phyloP scores from a whole-genome alignment of 2,113 vertebrate genomes.

The Ranitomeya variabilis region DNA sequence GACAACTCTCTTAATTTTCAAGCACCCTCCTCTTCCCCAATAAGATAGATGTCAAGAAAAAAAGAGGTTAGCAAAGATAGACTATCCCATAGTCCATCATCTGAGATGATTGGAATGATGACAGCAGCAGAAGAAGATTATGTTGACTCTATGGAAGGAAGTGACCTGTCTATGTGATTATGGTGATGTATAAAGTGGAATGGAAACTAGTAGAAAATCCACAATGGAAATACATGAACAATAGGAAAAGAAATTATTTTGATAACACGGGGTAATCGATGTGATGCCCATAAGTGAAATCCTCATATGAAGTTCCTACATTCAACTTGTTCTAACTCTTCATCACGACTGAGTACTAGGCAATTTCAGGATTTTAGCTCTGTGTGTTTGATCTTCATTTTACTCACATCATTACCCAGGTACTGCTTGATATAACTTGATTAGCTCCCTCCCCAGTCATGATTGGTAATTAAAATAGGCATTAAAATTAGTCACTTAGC shows the following conservation, averaged over 20 bases:
- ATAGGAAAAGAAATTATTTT: neutral
- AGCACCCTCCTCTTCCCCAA: too few species aligned
- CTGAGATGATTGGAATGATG: neutral
- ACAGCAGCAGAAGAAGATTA: neutral
- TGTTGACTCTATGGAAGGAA: neutral
- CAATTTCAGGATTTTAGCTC: constrained; percentile 65
- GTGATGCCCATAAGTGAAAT: neutral
- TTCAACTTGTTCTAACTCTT: constrained; percentile 25
- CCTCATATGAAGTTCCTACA: neutral
- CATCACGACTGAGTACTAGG: constrained; percentile 20
- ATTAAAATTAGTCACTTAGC: constrained; percentile 96
- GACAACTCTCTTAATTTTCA: too few species aligned
- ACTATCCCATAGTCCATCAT: too few species aligned
- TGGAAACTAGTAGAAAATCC: neutral
- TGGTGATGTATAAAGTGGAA: neutral
- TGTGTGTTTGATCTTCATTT: constrained; percentile 76
- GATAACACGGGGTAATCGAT: neutral
- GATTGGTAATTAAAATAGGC: constrained; percentile 96
- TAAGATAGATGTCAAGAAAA: too few species aligned
- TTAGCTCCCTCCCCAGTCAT: constrained; percentile 89
- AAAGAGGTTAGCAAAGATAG: too few species aligned
- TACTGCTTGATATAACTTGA: constrained; percentile 84
- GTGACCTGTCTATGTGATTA: neutral
- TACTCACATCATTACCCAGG: constrained; percentile 82
- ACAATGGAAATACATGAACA: neutral